Evolutionary conservation across 1,140 invertebrate genomes (phyloP), one percentile per base, ranked within the genome.

Genomic region (Drosophila navojoa): DNA sequence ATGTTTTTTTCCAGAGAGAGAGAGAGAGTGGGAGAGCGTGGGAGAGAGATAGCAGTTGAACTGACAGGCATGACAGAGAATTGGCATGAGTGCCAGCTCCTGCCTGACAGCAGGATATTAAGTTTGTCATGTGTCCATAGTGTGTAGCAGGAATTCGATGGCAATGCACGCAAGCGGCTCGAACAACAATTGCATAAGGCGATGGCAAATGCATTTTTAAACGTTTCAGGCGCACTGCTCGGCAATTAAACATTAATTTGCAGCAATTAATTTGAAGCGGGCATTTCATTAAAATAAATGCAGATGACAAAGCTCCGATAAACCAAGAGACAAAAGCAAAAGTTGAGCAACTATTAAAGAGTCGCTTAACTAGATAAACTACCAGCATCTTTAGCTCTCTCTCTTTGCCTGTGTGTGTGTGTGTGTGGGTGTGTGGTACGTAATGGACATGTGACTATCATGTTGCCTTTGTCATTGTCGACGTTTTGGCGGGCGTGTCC

Each of bases 361-460:
- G 35, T 38, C 2, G 35, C 35, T 38, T 38, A 11, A 38, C 11
- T 11, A 73, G 71, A 73, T 73, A 73, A 73, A 66, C 61, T 38
- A 66, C 69, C 69, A 71, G 69, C 69, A 71, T 47, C 58, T 55
- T 15, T 25, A 40, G 45, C 68, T 5, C 27, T 9, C 32, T 0
- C 32, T 32, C 40, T 32, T 29, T 44, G 50, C n/a, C n/a, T 58
- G 29, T 54, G 16, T 38, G 42, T 29, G 60, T 47, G 53, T 52
- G 47, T 47, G 61, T 64, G 53, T 32, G 61, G 19, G 44, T 45
- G 45, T 47, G 45, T 9, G 45, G 16, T 25, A 29, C 74, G 73
- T 87, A 89, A 87, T 87, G 84, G 82, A 89, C 82, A 82, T 89
- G 82, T 89, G 82, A 64, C 84, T 87, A 84, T 89, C 82, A 86